phyloP scores from a whole-genome alignment of 2,888 invertebrate genomes.

The Athalia cordata region DNA sequence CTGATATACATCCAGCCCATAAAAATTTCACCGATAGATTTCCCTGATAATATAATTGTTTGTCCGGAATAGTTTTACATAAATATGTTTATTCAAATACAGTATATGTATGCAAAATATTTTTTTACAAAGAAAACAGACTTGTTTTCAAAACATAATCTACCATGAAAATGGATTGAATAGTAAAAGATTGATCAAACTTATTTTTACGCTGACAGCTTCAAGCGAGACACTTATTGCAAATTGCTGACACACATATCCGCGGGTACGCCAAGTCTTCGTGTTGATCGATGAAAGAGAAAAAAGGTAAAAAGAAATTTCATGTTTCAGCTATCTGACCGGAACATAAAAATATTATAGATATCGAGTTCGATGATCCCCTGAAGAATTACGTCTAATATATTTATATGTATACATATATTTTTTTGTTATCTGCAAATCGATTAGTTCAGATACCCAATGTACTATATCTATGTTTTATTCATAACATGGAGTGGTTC shows the following conservation, averaged over 20 bases:
- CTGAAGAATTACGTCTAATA: not conserved
- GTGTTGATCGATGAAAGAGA: too few species aligned
- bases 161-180: slow-evolving; percentile 7
- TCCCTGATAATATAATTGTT: too few species aligned
- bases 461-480: not conserved
- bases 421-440: slow-evolving; percentile 12
- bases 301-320: too few species aligned
- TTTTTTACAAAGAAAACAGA: slow-evolving; percentile 7
- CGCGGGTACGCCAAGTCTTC: not conserved
- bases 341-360: not conserved
- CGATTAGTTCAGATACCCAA: not conserved
- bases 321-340: too few species aligned
- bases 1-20: too few species aligned
- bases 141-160: slow-evolving; percentile 19
- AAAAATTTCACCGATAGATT: too few species aligned
- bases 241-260: slow-evolving; percentile 2
- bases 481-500: slow-evolving; percentile 2
- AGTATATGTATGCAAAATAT: slow-evolving; percentile 12
- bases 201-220: slow-evolving; percentile 9
- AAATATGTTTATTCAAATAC: not conserved
- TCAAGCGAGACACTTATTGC: not conserved
- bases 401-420: not conserved
- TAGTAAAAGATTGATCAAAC: slow-evolving; percentile 31
- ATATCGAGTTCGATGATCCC: not conserved
- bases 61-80: too few species aligned